Evolutionary conservation across 1,140 invertebrate genomes (phyloP).

Genomic region (Brachionus koreanus): DNA sequence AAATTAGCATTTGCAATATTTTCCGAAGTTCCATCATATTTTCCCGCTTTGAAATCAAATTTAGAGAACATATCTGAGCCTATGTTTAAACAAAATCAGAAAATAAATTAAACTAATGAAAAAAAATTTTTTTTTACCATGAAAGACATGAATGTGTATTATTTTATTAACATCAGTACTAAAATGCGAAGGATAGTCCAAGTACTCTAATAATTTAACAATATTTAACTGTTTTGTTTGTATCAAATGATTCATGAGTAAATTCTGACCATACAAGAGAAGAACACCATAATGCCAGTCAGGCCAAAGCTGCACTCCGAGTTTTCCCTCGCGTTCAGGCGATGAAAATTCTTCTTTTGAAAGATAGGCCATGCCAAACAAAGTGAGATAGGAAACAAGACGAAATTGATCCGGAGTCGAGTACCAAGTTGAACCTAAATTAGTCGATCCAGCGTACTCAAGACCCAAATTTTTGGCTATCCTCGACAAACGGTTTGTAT

Average conservation of each 20-base stretch:
- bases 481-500: constrained; percentile 15
- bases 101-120: not conserved
- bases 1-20: not conserved
- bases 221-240: constrained; percentile 18
- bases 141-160: constrained; percentile 35
- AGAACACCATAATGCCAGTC: constrained; percentile 44
- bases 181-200: constrained; percentile 36
- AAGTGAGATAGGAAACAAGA: constrained; percentile 27
- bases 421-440: constrained; percentile 42
- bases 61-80: constrained; percentile 14
- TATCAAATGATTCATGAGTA: constrained; percentile 34
- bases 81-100: not conserved
- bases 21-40: constrained; percentile 4
- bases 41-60: constrained; percentile 37
- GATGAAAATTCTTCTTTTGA: constrained; percentile 24
- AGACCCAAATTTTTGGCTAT: constrained; percentile 4
- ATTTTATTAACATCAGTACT: not conserved
- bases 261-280: not conserved
- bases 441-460: not conserved
- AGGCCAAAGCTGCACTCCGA: constrained; percentile 5
- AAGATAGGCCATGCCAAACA: constrained; percentile 40
- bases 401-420: constrained; percentile 20
- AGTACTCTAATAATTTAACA: not conserved
- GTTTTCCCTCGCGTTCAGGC: constrained; percentile 26
- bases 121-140: not conserved